Conservation (phyloP, 2,797 vertebrate genomes). For the Pseudochirops corinnae region DNA sequence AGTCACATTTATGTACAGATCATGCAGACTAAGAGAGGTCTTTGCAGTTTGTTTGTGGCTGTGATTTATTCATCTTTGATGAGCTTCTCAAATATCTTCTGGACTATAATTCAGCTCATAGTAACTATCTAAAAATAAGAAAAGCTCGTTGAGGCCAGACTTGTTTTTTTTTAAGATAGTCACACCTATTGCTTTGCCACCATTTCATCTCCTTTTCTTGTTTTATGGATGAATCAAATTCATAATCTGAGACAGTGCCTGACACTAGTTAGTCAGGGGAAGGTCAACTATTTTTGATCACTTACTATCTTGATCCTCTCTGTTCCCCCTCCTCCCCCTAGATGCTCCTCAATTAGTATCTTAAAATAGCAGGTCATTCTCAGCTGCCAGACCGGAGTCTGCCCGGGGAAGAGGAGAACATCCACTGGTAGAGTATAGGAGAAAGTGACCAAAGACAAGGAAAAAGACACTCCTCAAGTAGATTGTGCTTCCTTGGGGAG, state of each 20-base stretch:
- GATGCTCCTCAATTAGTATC: conserved; percentile 89
- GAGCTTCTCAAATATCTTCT: not conserved
- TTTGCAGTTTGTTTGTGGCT: conserved; percentile 16
- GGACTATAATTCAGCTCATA: not conserved
- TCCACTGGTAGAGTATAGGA: conserved; percentile 11
- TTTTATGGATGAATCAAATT: conserved; percentile 74
- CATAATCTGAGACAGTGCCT: conserved; percentile 78
- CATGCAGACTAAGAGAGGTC: not conserved
- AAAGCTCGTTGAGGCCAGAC: not conserved
- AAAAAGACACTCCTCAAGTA: conserved; percentile 70
- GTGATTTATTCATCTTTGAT: conserved; percentile 3
- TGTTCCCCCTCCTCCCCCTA: conserved; percentile 59
- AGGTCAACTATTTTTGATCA: conserved; percentile 93
- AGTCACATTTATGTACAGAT: not conserved
- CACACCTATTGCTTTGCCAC: not conserved
- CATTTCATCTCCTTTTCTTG: conserved; percentile 58
- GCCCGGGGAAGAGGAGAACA: conserved; percentile 79
- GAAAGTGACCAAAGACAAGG: conserved; percentile 66
- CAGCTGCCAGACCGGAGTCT: conserved; percentile 83
- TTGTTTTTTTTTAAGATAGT: not conserved
- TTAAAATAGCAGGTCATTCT: conserved; percentile 92
- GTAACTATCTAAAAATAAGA: not conserved
- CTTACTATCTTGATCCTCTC: conserved; percentile 74
- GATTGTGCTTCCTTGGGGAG: conserved; percentile 27
- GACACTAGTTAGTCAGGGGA: conserved; percentile 77